These are phyloP conservation scores for Rhyacichthys aspro DNA, from an alignment of 2,797 vertebrate species.

Conservation along the genomic window DNA sequence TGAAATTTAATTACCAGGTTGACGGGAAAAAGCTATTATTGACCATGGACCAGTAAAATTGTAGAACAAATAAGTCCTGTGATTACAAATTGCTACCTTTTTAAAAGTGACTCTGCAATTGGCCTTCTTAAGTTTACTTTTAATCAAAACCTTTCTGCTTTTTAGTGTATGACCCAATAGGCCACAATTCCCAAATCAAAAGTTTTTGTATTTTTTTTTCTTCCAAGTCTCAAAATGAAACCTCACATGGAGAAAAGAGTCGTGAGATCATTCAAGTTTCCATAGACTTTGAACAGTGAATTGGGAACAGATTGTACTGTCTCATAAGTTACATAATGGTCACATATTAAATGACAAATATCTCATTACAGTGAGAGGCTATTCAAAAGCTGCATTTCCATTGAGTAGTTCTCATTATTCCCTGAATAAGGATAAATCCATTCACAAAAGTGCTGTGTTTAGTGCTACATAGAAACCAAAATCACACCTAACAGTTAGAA, in stretches of 20 bases:
- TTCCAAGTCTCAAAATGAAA: background rate
- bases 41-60: too few species aligned
- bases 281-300: conserved; percentile 11
- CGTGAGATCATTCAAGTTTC: background rate
- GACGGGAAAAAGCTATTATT: too few species aligned
- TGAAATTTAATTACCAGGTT: too few species aligned
- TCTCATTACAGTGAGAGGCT: background rate
- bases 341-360: conserved; percentile 1
- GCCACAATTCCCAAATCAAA: background rate
- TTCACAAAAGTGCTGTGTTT: too few species aligned
- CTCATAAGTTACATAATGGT: conserved; percentile 11
- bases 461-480: too few species aligned
- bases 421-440: too few species aligned
- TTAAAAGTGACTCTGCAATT: background rate
- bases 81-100: background rate
- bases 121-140: background rate
- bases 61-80: background rate
- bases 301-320: conserved; percentile 23
- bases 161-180: background rate
- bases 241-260: background rate
- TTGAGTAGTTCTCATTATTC: background rate
- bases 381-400: too few species aligned
- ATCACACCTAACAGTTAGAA: too few species aligned
- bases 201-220: too few species aligned
- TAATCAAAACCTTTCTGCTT: background rate